A percentile compares a stretch with the other conserved stretches of the same genome.
phyloP scores from a whole-genome alignment of 2,888 invertebrate species.

The Netelia fuscicornis region DNA sequence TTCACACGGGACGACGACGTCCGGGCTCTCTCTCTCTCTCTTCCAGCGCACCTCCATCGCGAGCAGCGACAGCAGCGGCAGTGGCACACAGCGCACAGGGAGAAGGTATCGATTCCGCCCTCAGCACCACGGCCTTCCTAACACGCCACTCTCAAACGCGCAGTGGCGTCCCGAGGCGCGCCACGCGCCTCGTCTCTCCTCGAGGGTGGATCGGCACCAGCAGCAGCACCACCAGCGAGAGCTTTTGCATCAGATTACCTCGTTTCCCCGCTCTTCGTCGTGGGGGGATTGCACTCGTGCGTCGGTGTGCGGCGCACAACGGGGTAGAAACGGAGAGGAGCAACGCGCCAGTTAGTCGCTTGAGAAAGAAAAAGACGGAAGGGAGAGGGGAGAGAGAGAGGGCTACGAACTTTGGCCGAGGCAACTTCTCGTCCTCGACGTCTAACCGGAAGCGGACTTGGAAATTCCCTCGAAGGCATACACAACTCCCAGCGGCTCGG shows the following conservation, averaged over 20 bases:
- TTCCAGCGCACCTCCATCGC: conserved; percentile 32
- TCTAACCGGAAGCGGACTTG: conserved; percentile 55
- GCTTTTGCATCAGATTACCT: conserved; percentile 64
- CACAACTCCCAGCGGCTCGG: conserved; percentile 50
- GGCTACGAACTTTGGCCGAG: conserved; percentile 58
- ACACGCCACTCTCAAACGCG: conserved; percentile 64
- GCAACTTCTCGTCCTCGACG: conserved; percentile 52
- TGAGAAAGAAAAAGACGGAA: conserved; percentile 16
- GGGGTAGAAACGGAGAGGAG: conserved; percentile 23
- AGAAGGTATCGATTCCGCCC: conserved; percentile 75
- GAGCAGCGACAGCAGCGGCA: conserved; percentile 13
- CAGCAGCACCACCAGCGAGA: not conserved
- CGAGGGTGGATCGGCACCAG: conserved; percentile 18
- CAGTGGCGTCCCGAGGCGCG: conserved; percentile 48
- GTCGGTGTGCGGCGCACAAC: conserved; percentile 55
- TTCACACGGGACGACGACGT: conserved; percentile 66
- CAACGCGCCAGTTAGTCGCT: conserved; percentile 51
- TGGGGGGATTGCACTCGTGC: conserved; percentile 41
- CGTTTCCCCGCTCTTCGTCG: conserved; percentile 22
- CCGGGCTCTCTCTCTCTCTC: conserved; percentile 56
- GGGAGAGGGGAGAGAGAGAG: conserved; percentile 20
- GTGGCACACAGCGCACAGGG: conserved; percentile 54
- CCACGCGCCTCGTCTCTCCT: conserved; percentile 42
- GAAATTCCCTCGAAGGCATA: conserved; percentile 32
- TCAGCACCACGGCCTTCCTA: conserved; percentile 60